phyloP scores from a whole-genome alignment of 2,888 invertebrate species.

The Eupelmus urozonus region DNA sequence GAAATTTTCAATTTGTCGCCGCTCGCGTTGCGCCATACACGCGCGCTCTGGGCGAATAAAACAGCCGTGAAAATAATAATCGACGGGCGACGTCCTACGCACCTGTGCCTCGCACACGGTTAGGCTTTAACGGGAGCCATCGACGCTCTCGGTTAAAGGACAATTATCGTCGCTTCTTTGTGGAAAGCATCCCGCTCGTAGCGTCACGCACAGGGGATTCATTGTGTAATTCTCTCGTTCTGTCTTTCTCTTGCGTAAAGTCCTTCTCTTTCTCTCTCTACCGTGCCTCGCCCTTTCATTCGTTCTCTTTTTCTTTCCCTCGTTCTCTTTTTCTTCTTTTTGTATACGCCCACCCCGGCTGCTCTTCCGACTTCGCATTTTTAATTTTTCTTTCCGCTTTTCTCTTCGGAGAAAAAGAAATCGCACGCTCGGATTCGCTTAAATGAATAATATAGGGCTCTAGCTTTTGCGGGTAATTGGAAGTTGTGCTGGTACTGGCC shows the following conservation, averaged over 20 bases:
- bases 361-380: constrained; percentile 36
- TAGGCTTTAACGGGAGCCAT: constrained; percentile 1
- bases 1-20: constrained; percentile 40
- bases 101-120: constrained; percentile 28
- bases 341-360: background rate
- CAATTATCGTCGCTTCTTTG: constrained; percentile 62
- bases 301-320: constrained; percentile 6
- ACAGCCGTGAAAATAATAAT: constrained; percentile 31
- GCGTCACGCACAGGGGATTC: constrained; percentile 44
- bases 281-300: background rate
- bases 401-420: constrained; percentile 30
- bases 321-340: constrained; percentile 22
- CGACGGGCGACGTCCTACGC: constrained; percentile 39
- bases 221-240: too few relatives aligned
- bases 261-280: background rate
- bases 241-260: background rate
- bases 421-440: constrained; percentile 40
- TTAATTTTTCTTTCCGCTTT: constrained; percentile 51
- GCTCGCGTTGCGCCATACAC: background rate
- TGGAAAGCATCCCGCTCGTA: constrained; percentile 57
- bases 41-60: constrained; percentile 12
- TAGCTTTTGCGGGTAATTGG: too few relatives aligned
- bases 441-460: constrained; percentile 3
- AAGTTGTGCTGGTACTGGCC: too few relatives aligned
- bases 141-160: constrained; percentile 54